Evolutionary conservation across 2,797 vertebrate species (phyloP).

Genomic region (Anguilla anguilla): DNA sequence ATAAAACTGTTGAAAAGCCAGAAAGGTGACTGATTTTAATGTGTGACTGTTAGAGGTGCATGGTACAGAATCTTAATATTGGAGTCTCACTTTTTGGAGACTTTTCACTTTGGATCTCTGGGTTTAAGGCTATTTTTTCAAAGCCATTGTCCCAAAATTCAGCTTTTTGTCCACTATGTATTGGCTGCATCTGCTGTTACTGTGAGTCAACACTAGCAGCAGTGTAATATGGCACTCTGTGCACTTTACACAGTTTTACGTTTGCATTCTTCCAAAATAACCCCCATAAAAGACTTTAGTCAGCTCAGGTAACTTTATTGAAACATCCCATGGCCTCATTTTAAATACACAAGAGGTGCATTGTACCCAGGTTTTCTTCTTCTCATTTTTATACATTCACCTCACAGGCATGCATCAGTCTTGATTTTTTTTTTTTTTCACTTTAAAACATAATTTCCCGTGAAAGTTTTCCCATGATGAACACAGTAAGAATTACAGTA

Average conservation of each 20-base stretch:
- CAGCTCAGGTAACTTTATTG: background rate
- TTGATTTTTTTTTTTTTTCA: background rate
- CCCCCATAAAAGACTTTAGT: background rate
- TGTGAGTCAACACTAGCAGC: background rate
- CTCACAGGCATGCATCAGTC: background rate
- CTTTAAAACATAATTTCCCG: background rate
- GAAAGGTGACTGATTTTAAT: too few relatives aligned
- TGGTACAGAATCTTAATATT: too few relatives aligned
- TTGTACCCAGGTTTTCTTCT: background rate
- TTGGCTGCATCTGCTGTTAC: background rate
- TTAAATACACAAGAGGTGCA: background rate
- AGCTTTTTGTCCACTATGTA: background rate
- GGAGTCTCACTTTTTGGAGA: too few relatives aligned
- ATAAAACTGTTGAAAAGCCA: too few relatives aligned
- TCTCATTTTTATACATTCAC: background rate
- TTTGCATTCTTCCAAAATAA: background rate
- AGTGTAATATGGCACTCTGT: background rate
- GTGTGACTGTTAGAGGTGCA: too few relatives aligned
- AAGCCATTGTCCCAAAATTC: constrained; percentile 16
- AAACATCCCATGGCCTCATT: background rate
- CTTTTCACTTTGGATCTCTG: background rate
- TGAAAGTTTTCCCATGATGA: background rate
- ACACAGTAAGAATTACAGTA: too few relatives aligned
- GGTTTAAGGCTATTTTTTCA: constrained; percentile 1
- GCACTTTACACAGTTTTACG: background rate